A percentile compares a stretch with the other conserved stretches of the same genome.
Conservation (phyloP, 2,797 vertebrate species). For the Carcharodon carcharias region DNA sequence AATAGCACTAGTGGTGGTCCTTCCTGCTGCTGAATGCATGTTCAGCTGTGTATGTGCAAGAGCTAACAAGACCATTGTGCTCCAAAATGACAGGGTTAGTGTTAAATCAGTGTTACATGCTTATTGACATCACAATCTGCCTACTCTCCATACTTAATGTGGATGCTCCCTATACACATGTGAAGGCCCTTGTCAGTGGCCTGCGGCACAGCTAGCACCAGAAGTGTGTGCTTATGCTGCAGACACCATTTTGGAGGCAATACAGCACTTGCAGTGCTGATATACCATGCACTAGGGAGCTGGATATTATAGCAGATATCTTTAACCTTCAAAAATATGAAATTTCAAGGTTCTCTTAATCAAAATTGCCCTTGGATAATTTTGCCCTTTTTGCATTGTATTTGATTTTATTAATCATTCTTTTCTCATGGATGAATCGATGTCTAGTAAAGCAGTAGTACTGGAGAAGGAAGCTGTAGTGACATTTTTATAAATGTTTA, state of each 20-base stretch:
- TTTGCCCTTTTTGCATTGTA: background rate
- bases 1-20: background rate
- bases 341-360: background rate
- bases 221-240: background rate
- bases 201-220: background rate
- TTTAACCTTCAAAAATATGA: background rate
- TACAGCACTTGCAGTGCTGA: background rate
- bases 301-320: background rate
- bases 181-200: background rate
- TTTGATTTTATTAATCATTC: slow-evolving; percentile 8
- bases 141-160: background rate
- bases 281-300: background rate
- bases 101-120: background rate
- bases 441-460: background rate
- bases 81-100: background rate
- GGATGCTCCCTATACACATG: too few relatives aligned
- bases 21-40: background rate
- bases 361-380: background rate
- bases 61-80: background rate
- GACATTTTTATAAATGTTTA: slow-evolving; percentile 2
- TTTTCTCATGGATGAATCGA: background rate
- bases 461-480: background rate
- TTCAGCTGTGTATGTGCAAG: background rate
- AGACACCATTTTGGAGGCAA: background rate
- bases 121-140: background rate